Percentiles rank a stretch among this genome's conserved stretches.
Conservation (phyloP, 1,140 invertebrate genomes). For the Drosophila simulans region DNA sequence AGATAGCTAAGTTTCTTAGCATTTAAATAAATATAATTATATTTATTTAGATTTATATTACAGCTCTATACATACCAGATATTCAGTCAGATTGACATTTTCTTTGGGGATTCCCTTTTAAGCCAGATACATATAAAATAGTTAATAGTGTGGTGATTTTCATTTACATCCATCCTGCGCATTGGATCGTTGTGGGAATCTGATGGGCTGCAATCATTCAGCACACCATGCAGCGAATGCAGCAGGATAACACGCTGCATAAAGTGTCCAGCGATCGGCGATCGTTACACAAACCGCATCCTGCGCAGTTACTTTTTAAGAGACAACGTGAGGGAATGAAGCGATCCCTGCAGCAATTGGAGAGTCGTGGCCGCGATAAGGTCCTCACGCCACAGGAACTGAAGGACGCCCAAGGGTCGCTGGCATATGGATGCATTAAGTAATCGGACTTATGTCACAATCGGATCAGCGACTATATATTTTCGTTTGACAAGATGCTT, state of each 20-base stretch:
- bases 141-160: not conserved
- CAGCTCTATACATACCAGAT: too few species aligned
- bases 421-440: slow-evolving; percentile 99
- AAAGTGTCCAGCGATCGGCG: slow-evolving; percentile 24
- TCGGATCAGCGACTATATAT: slow-evolving; percentile 97
- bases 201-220: slow-evolving; percentile 59
- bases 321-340: slow-evolving; percentile 91
- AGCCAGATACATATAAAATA: too few species aligned
- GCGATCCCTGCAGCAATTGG: slow-evolving; percentile 93
- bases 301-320: slow-evolving; percentile 12
- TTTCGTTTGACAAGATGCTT: slow-evolving; percentile 99
- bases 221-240: slow-evolving; percentile 29
- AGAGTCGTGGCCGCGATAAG: slow-evolving; percentile 96
- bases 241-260: slow-evolving; percentile 63
- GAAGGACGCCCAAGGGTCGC: slow-evolving; percentile 92
- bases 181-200: slow-evolving; percentile 14
- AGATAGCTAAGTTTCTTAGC: too few species aligned
- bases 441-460: slow-evolving; percentile 99
- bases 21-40: too few species aligned
- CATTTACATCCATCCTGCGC: not conserved
- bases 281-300: slow-evolving; percentile 32
- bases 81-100: too few species aligned
- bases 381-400: slow-evolving; percentile 93
- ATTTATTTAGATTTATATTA: too few species aligned
- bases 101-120: too few species aligned